Base-by-base conservation (phyloP, 2,797 vertebrate genomes). In the Valencia hispanica region DNA sequence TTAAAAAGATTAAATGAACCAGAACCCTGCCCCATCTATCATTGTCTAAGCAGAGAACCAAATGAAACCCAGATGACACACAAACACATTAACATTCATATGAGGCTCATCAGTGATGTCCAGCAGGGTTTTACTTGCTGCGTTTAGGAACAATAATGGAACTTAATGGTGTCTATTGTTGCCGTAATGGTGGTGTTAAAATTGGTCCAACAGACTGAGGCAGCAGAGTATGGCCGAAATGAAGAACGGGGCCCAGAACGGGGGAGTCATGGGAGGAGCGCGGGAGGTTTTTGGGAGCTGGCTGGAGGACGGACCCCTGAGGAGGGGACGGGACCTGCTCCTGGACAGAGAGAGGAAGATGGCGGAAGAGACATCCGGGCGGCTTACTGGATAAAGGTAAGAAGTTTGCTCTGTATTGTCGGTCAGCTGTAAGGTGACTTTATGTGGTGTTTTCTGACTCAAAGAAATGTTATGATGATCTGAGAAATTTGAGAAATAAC, bases 261-360 rank as follows among this genome's bases (percentile, higher is more conserved):
- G 95, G 34, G 95, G 90, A 0, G 91, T 90, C 0, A 88, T 94
- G 4, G 88, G 80, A 22, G 89, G 77, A 90, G 94, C 93, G 0
- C 74, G 83, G 79, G 96, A 96, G 74, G 93, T 96, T 87, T 96
- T 96, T 0, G 95, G 96, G 50, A 96, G 95, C 88, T 93, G 92
- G 93, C 78, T 91, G 82, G 85, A 91, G 74, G 92, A 92, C 50
- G 86, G 86, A 79, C 89, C 73, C 78, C 59, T 79, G 89, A 96
- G 3, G 94, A 95, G 0, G 89, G 90, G 85, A 69, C 88, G 89
- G 36, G 84, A 96, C 90, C 95, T 97, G 95, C 95, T 96, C 91
- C 85, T 97, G 95, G 86, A 93, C 93, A 45, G 89, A 41, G 92
- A 95, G 15, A 92, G 91, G 81, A 92, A 91, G 86, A 80, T 94